Percentiles rank a stretch among this genome's conserved stretches.
Evolutionary conservation across 1,140 invertebrate species (phyloP).

Genomic region (Hesperophylax magnus): DNA sequence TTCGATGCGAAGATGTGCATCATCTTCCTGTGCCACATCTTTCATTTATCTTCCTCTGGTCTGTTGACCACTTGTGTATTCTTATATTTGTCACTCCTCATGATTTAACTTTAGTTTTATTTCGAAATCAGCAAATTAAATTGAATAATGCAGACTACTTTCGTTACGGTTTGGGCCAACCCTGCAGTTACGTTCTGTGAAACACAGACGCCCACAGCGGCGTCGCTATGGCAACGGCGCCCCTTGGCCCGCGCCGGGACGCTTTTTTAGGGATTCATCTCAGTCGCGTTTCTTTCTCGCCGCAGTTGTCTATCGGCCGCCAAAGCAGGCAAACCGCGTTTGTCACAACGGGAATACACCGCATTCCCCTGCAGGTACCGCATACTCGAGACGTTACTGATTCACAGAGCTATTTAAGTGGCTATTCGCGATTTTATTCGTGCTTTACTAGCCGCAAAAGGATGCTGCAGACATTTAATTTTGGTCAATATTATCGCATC

Average conservation of each 20-base stretch:
- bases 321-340: not conserved
- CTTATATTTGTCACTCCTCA: not conserved
- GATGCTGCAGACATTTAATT: not conserved
- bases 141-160: not conserved
- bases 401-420: too few species aligned
- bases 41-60: not conserved
- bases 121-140: not conserved
- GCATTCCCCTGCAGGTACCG: too few species aligned
- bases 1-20: too few species aligned
- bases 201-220: slow-evolving; percentile 46
- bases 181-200: slow-evolving; percentile 55
- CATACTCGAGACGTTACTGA: too few species aligned
- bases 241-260: slow-evolving; percentile 56
- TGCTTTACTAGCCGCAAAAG: not conserved
- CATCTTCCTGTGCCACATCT: not conserved
- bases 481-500: not conserved
- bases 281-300: slow-evolving; percentile 38
- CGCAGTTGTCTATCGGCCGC: slow-evolving; percentile 32
- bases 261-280: slow-evolving; percentile 49
- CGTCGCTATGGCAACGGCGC: slow-evolving; percentile 60
- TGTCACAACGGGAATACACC: too few species aligned
- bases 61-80: not conserved
- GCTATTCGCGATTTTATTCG: too few species aligned
- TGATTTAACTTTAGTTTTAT: not conserved
- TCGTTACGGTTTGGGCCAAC: slow-evolving; percentile 51